Evolutionary conservation across 92 coral and sea anemone genomes (phyloP), one percentile per base, ranked within the genome.

Genomic region (Micromussa lordhowensis): DNA sequence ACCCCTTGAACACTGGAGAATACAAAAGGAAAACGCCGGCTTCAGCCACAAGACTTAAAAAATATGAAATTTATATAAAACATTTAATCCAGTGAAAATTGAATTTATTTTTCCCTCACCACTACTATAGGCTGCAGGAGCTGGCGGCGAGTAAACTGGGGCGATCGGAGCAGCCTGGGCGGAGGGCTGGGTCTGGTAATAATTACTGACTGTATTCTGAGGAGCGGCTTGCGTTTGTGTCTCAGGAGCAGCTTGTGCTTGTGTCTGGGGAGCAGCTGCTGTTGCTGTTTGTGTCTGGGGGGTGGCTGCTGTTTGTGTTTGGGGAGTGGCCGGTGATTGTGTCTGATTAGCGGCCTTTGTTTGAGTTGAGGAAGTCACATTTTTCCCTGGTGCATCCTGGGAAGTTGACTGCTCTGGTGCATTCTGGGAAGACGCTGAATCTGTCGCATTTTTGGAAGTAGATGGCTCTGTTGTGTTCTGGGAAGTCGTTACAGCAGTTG

Each of bases 81-180:
- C 4, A 55, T 55, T 55, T 16, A 55, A 55, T 63, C 1, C 0
- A 63, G n/a, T 28, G 26, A 6, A 63, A 17, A n/a, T 24, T 24
- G 2, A 63, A 63, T n/a, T 24, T 66, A 28, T 66, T 28, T n/a
- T 78, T 53, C 17, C 19, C 66, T 79, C 22, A 79, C 82, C 82
- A 57, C 40, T 79, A 49, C 16, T 19, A 18, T 79, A 79, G 29
- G 82, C 82, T 48, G 79, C 51, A 1, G 68, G 24, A 30, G 78
- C 59, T 53, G 91, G 78, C 83, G 83, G 91, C 68, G 82, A 22
- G 44, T 59, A 51, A 35, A 26, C 88, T 85, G 90, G 63, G 14
- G 88, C 77, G 19, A 68, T 26, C n/a, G 85, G 61, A 29, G 85
- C 69, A 22, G 86, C 82, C 64, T 36, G 82, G 4, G 38, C 81